These are phyloP conservation scores for Micoletzkya japonica DNA, from an alignment of 2,888 invertebrate genomes.

Conservation along the genomic window DNA sequence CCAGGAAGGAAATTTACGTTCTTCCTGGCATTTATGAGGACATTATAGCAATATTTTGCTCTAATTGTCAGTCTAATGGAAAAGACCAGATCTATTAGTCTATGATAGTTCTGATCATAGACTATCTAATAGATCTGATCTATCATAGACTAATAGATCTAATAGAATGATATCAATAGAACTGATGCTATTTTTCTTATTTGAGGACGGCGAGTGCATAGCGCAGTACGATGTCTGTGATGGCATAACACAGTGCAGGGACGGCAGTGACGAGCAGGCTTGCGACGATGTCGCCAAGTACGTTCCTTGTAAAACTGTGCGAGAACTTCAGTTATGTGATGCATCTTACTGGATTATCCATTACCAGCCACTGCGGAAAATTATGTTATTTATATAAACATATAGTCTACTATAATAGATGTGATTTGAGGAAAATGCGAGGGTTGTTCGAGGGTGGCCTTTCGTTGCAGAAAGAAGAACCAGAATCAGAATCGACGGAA, in stretches of 20 bases:
- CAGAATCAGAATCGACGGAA: background rate
- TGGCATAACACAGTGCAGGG: slow-evolving; percentile 78
- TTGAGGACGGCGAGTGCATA: slow-evolving; percentile 79
- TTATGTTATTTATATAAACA: background rate
- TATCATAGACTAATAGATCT: background rate
- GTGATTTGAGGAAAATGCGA: background rate
- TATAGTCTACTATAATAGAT: background rate
- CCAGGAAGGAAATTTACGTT: background rate
- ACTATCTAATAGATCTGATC: background rate
- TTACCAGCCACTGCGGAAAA: background rate
- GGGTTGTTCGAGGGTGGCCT: too few species aligned
- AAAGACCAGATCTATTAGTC: too few species aligned
- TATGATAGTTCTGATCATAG: too few species aligned
- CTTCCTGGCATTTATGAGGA: too few species aligned
- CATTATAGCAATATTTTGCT: too few species aligned
- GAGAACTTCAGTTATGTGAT: background rate
- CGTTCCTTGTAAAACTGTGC: background rate
- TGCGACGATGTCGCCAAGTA: slow-evolving; percentile 35
- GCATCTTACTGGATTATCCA: background rate
- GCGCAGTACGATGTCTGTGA: slow-evolving; percentile 93
- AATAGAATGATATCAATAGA: background rate
- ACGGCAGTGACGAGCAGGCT: slow-evolving; percentile 76
- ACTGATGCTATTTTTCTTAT: background rate
- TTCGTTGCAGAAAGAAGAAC: too few species aligned
- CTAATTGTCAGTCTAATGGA: too few species aligned